Base-by-base conservation (phyloP, 1,140 invertebrate species). In the Penaeus indicus region DNA sequence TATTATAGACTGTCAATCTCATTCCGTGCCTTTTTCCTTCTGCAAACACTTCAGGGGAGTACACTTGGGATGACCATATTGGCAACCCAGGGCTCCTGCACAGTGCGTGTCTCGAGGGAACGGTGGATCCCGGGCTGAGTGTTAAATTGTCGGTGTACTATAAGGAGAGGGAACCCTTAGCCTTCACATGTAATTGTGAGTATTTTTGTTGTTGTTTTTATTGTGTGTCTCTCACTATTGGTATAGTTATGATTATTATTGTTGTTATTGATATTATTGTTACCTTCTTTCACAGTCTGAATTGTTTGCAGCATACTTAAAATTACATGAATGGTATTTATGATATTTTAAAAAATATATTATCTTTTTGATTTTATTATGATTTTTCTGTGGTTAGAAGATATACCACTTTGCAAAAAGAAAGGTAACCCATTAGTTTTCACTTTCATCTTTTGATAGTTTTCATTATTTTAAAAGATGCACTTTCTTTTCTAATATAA, bases 161-260 rank as follows among this genome's bases (percentile, higher is more conserved):
- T 84, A 25, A 19, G 18, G 78, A 87, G 42, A 63, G n/a, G 32
- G 67, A 90, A 32, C 84, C 90, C 63, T 84, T 89, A 61, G 81
- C 87, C 38, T 91, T 91, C 84, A 90, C 90, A 19, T 91, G 90
- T 78, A 90, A 86, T 86, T 82, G 91, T 91, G 54, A 90, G 91
- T 90, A 27, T 27, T 54, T 42, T 42, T 42, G 38, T n/a, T 19
- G 62, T 60, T 42, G 22, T 80, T 60, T 83, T 38, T 11, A 61
- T 25, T 54, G 62, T 54, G 19, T 83, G n/a, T 64, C 67, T 61
- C 4, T 18, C 61, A 32, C 3, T 16, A 79, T n/a, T 38, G n/a
- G 38, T 32, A 25, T 54, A 54, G 19, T 54, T n/a, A n/a, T 69
- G 0, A 42, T n/a, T 19, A n/a, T 82, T 64, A 38, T 69, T 32